Conservation (phyloP, 2,113 vertebrate species). For the Sceloporus undulatus region DNA sequence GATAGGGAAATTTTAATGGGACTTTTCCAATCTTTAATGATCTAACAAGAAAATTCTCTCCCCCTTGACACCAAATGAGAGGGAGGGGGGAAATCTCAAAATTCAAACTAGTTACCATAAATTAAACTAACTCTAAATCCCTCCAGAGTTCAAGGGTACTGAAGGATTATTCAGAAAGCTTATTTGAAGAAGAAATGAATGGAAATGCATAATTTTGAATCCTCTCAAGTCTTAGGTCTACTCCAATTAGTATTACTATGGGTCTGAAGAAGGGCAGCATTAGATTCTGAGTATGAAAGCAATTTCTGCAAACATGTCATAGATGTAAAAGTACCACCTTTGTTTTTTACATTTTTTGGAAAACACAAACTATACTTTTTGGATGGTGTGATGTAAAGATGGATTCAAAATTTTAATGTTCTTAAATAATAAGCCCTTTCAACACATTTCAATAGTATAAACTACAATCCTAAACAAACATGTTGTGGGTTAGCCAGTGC, state of each 20-base stretch:
- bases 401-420: not conserved
- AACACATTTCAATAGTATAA: not conserved
- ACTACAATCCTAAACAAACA: not conserved
- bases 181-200: conserved; percentile 24
- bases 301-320: not conserved
- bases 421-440: not conserved
- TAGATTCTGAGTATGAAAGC: not conserved
- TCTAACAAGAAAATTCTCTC: conserved; percentile 31
- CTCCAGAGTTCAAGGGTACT: conserved; percentile 50
- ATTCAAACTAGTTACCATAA: conserved; percentile 53
- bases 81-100: not conserved
- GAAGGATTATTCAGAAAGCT: conserved; percentile 1
- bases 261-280: conserved; percentile 4
- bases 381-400: not conserved
- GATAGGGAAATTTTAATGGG: conserved; percentile 4
- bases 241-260: not conserved
- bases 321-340: not conserved
- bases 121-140: conserved; percentile 50
- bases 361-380: not conserved
- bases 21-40: conserved; percentile 29
- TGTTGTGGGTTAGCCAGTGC: not conserved
- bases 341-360: not conserved
- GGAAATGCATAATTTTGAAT: conserved; percentile 34
- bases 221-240: not conserved
- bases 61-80: conserved; percentile 15